Base-by-base conservation (phyloP, 2,888 invertebrate genomes). In the Metacarcinus magister region DNA sequence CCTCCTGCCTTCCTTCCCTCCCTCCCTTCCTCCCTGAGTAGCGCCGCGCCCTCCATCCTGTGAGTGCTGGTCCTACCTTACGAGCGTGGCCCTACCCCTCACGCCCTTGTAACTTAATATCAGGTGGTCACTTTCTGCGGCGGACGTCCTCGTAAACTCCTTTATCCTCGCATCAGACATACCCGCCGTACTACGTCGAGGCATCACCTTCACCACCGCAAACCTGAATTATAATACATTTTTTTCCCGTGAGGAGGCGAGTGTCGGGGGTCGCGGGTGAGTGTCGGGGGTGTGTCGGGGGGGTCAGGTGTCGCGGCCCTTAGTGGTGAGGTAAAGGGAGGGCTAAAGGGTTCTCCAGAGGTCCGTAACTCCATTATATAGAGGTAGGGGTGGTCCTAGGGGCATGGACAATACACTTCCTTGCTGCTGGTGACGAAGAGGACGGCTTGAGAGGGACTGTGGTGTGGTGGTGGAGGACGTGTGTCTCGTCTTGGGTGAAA, bases 81-180 rank as follows among this genome's bases (percentile, higher is more conserved):
- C 44, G 91, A 46, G 91, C 44, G 67, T 44, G n/a, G n/a, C 46
- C 54, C 10, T 67, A 13, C 75, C 82, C 94, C 94, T 94, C 32
- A 87, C 94, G 43, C 48, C 94, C 89, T 89, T 94, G 89, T 94
- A 94, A 94, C 94, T 94, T 94, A 94, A 94, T 94, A 94, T 94
- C 46, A 44, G 89, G 94, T 89, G 48, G n/a, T 46, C 67, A 67
- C 48, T 46, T 43, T 46, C 87, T 32, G 92, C 93, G 48, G 48
- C 92, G 28, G 67, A 39, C 54, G 32, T 46, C 87, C 89, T 89
- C 94, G 87, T 94, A 46, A 94, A 94, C 46, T 89, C 93, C 60
- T 94, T 94, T 94, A 94, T 92, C 92, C 54, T 44, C 48, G 92
- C 48, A 92, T 92, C 48, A 92, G 92, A 92, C 92, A 92, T 92